A percentile compares a stretch with the other conserved stretches of the same genome.
Conservation (phyloP, 2,113 vertebrate species). For the Callocephalon fimbriatum region DNA sequence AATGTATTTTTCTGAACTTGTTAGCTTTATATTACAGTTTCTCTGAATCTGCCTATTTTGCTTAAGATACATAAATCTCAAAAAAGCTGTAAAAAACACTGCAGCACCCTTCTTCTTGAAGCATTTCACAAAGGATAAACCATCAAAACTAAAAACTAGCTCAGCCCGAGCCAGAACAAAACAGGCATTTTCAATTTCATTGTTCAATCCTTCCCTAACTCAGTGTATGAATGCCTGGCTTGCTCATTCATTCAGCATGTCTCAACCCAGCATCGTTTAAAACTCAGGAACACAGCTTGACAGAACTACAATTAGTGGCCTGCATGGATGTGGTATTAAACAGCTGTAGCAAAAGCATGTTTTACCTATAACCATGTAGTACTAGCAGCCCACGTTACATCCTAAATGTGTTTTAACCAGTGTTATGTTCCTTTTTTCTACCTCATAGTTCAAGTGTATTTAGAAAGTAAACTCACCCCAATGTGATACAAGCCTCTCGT, state of each 20-base stretch:
- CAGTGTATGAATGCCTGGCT: not conserved
- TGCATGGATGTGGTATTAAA: not conserved
- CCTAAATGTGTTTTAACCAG: not conserved
- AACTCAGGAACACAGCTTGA: not conserved
- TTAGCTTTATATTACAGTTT: not conserved
- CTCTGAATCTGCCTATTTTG: not conserved
- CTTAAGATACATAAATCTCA: not conserved
- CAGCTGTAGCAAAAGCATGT: not conserved
- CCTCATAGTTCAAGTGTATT: not conserved
- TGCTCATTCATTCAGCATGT: not conserved
- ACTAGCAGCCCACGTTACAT: not conserved
- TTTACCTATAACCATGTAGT: not conserved
- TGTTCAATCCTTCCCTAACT: not conserved
- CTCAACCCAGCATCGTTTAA: not conserved
- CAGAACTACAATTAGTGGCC: not conserved
- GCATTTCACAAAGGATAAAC: not conserved
- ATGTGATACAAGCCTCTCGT: conserved; percentile 94
- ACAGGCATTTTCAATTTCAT: not conserved
- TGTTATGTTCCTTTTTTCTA: not conserved
- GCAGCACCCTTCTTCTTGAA: not conserved
- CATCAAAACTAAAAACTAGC: not conserved
- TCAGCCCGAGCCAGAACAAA: not conserved
- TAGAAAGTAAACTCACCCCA: conserved; percentile 83
- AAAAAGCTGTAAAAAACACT: not conserved
- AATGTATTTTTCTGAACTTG: not conserved